Conservation (phyloP, 2,888 invertebrate species). For the Buathra laborator region DNA sequence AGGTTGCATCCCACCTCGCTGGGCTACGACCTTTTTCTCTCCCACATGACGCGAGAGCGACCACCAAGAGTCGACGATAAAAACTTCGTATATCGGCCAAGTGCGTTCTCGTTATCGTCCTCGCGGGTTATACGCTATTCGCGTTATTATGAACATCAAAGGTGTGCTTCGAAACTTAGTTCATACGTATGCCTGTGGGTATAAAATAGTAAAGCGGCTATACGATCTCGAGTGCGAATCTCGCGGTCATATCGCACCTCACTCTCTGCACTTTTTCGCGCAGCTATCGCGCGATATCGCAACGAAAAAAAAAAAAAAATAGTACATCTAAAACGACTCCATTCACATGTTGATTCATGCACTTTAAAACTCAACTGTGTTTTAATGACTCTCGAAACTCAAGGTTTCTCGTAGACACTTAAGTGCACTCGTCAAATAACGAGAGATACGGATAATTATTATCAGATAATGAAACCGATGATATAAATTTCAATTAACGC, state of each 20-base stretch:
- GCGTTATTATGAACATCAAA: constrained; percentile 68
- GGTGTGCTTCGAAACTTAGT: constrained; percentile 15
- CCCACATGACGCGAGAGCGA: constrained; percentile 27
- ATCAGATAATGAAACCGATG: constrained; percentile 18
- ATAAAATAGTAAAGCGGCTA: neutral
- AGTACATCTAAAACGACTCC: too few species aligned
- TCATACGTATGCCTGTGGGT: neutral
- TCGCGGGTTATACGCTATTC: constrained; percentile 32
- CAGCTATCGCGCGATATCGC: too few species aligned
- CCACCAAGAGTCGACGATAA: constrained; percentile 54
- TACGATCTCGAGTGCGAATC: neutral
- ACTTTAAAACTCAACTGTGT: too few species aligned
- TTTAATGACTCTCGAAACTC: neutral
- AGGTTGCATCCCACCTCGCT: constrained; percentile 15
- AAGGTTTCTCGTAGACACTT: neutral
- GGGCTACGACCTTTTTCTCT: constrained; percentile 46
- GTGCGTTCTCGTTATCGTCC: constrained; percentile 62
- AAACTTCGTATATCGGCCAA: constrained; percentile 42
- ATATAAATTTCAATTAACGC: constrained; percentile 16
- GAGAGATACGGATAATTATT: constrained; percentile 15
- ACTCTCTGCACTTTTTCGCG: too few species aligned
- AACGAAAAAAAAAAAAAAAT: too few species aligned
- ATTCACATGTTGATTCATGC: too few species aligned
- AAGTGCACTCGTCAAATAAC: constrained; percentile 14
- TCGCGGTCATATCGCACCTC: neutral